Evolutionary conservation across 1,140 invertebrate species (phyloP).

Genomic region (Amphibalanus amphitrite): DNA sequence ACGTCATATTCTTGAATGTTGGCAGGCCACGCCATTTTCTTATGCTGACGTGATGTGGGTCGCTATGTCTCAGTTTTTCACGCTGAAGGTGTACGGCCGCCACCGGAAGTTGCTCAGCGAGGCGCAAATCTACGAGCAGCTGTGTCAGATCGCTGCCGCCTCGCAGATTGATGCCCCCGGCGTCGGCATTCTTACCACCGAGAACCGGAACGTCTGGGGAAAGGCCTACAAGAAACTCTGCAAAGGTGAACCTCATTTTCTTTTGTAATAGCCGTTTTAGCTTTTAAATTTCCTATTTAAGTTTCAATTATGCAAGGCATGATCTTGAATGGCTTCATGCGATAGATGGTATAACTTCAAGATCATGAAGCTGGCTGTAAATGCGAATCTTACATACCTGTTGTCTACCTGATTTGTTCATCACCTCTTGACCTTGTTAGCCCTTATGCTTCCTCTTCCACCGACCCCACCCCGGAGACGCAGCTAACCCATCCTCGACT

Average conservation of each 20-base stretch:
- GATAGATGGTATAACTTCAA: no score
- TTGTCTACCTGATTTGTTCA: no score
- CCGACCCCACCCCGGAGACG: no score
- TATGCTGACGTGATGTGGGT: no score
- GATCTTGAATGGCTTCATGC: no score
- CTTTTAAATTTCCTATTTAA: constrained; percentile 4
- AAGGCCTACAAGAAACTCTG: constrained; percentile 45
- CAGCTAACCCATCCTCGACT: neutral
- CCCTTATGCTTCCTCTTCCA: constrained; percentile 11
- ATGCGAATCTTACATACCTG: no score
- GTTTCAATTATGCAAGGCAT: no score
- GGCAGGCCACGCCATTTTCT: no score
- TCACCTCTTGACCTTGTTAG: no score
- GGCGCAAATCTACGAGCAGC: constrained; percentile 38
- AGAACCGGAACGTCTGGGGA: constrained; percentile 64
- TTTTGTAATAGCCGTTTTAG: constrained; percentile 7
- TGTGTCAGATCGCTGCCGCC: constrained; percentile 36
- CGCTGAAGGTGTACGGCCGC: constrained; percentile 44
- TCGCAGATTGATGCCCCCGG: constrained; percentile 29
- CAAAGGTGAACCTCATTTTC: constrained; percentile 33
- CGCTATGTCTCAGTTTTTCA: constrained; percentile 46
- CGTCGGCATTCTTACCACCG: constrained; percentile 62
- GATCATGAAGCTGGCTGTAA: no score
- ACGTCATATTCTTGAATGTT: no score
- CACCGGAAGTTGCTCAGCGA: constrained; percentile 38